Evolutionary conservation across 2,888 invertebrate species (phyloP).

Genomic region (Cetonia aurata): DNA sequence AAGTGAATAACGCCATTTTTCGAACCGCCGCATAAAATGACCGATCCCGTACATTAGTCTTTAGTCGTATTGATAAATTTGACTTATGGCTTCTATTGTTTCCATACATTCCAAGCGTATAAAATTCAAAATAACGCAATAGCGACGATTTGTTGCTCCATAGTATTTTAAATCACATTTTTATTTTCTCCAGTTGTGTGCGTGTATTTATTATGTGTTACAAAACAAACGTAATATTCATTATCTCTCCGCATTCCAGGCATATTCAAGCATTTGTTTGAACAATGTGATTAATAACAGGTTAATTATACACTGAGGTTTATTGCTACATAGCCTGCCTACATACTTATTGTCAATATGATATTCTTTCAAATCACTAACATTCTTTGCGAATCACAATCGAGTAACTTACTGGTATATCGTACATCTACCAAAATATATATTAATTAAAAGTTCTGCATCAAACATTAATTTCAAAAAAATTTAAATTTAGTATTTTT

Average conservation of each 20-base stretch:
- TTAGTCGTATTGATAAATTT: no score
- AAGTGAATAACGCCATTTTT: no score
- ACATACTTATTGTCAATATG: conserved; percentile 22
- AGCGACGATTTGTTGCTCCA: no score
- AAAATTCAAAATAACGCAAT: neutral
- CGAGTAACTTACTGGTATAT: no score
- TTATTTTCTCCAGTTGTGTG: neutral
- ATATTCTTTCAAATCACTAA: conserved; percentile 19
- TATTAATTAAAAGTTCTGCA: neutral
- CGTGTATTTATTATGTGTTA: conserved; percentile 13
- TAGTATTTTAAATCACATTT: conserved; percentile 3
- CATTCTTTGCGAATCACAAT: neutral
- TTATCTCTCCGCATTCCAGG: conserved; percentile 40
- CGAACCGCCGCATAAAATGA: no score
- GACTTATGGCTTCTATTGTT: no score
- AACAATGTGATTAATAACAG: conserved; percentile 42
- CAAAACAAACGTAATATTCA: conserved; percentile 29
- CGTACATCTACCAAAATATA: neutral
- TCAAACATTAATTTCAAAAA: neutral
- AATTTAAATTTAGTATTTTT: neutral
- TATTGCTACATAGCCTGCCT: conserved; percentile 32
- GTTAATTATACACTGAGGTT: conserved; percentile 35
- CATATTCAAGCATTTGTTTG: conserved; percentile 29
- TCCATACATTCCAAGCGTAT: neutral
- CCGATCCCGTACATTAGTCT: no score